phyloP scores from a whole-genome alignment of 2,113 vertebrate genomes.

The Columbina picui region DNA sequence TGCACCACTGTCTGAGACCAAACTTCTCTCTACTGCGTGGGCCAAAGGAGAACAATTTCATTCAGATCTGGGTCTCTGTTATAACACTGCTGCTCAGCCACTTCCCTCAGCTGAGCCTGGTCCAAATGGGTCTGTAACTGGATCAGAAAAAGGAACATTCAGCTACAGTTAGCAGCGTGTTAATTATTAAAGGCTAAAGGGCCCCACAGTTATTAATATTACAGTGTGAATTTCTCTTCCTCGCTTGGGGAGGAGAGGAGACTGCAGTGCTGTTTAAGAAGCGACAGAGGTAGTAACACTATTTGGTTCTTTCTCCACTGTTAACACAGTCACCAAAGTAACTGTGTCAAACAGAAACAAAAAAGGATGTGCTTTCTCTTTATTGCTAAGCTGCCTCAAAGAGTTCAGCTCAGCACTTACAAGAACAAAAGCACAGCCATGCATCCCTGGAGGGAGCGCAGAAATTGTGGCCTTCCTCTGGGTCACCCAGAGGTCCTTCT shows the following conservation, averaged over 20 bases:
- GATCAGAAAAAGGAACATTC: not conserved
- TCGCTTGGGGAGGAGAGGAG: not conserved
- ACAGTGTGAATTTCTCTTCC: not conserved
- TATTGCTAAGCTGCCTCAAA: not conserved
- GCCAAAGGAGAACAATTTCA: constrained; percentile 31
- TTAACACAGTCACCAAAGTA: not conserved
- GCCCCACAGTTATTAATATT: constrained; percentile 38
- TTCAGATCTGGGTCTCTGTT: not conserved
- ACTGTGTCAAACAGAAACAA: not conserved
- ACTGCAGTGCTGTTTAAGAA: not conserved
- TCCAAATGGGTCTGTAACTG: not conserved
- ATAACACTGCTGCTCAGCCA: not conserved
- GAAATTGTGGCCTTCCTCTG: not conserved
- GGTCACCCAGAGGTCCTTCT: not conserved
- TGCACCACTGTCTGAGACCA: not conserved
- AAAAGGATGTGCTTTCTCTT: not conserved
- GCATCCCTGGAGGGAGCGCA: not conserved
- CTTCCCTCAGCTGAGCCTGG: not conserved
- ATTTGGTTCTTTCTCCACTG: not conserved
- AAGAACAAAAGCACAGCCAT: not conserved
- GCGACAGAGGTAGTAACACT: not conserved
- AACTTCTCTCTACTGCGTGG: not conserved
- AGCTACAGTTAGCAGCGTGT: not conserved
- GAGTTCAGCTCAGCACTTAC: not conserved
- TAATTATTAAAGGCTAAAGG: constrained; percentile 54